Evolutionary conservation across 1,140 invertebrate species (phyloP).

Genomic region (Conus ventricosus): DNA sequence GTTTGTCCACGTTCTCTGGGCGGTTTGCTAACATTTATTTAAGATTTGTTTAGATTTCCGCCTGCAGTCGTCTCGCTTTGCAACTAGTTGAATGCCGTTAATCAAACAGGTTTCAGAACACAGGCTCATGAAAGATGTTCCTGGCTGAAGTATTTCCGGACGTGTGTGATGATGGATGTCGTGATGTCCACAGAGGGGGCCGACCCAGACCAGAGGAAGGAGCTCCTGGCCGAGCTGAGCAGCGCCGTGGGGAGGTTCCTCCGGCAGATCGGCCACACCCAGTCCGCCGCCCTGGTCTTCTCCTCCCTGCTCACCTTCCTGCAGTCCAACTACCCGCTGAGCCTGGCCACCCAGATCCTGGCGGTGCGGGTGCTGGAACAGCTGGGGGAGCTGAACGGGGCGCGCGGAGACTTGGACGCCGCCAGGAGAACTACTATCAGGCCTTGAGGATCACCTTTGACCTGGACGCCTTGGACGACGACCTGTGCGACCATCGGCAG

Average conservation of each 20-base stretch:
- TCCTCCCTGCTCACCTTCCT: slow-evolving; percentile 2
- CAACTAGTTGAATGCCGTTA: too few relatives aligned
- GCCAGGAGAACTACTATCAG: slow-evolving; percentile 56
- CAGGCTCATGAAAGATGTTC: too few relatives aligned
- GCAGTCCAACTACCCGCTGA: slow-evolving; percentile 55
- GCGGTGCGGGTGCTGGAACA: slow-evolving; percentile 54
- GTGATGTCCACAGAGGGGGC: slow-evolving; percentile 5
- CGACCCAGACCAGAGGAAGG: background rate
- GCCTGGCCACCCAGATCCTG: slow-evolving; percentile 45
- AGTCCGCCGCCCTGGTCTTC: too few relatives aligned
- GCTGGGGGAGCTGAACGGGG: slow-evolving; percentile 55
- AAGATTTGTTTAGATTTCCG: too few relatives aligned
- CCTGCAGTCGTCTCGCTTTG: too few relatives aligned
- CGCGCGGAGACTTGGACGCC: slow-evolving; percentile 39
- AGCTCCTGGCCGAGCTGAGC: slow-evolving; percentile 27
- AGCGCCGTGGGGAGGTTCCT: slow-evolving; percentile 40
- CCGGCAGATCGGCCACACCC: slow-evolving; percentile 19
- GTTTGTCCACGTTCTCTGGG: too few relatives aligned
- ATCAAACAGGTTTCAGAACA: too few relatives aligned
- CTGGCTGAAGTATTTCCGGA: too few relatives aligned
- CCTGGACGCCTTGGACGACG: slow-evolving; percentile 48
- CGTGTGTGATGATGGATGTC: too few relatives aligned
- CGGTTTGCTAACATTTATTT: too few relatives aligned
- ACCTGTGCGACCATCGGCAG: slow-evolving; percentile 37
- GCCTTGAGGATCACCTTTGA: slow-evolving; percentile 57